A percentile compares a stretch with the other conserved stretches of the same genome.
Evolutionary conservation across 2,113 vertebrate genomes (phyloP).

Genomic region (Cyprinodon brontotheroides): DNA sequence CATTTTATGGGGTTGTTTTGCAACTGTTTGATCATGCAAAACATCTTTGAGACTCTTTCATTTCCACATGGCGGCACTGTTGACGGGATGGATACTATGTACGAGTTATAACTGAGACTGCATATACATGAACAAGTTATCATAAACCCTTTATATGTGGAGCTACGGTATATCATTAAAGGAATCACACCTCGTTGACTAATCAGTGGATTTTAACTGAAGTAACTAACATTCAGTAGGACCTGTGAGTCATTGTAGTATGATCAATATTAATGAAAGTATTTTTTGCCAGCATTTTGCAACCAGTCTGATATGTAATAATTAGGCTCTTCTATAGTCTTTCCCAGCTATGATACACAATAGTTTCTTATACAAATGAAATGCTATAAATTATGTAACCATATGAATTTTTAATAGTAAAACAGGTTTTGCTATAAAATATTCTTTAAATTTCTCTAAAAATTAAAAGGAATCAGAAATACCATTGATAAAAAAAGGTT

Average conservation of each 20-base stretch:
- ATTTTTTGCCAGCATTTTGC: conserved; percentile 33
- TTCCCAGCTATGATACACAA: conserved; percentile 14
- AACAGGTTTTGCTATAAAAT: not conserved
- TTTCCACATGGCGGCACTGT: conserved; percentile 32
- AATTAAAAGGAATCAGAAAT: not conserved
- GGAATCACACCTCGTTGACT: conserved; percentile 50
- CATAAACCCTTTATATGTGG: conserved; percentile 28
- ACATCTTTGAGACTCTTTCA: conserved; percentile 15
- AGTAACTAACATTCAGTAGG: conserved; percentile 59
- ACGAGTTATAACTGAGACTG: not conserved
- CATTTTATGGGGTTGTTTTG: conserved; percentile 39
- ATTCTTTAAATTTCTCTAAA: conserved; percentile 1
- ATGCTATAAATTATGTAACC: not conserved
- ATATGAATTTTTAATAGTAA: no score
- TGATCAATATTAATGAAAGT: conserved; percentile 55
- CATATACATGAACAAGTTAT: conserved; percentile 44
- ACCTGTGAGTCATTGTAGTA: conserved; percentile 19
- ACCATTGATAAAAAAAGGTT: conserved; percentile 1
- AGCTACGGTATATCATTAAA: conserved; percentile 33
- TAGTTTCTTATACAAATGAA: conserved; percentile 1
- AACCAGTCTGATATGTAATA: conserved; percentile 28
- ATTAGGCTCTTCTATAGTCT: conserved; percentile 39
- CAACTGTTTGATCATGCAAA: conserved; percentile 23
- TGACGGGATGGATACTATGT: conserved; percentile 28
- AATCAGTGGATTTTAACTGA: conserved; percentile 46